Evolutionary conservation across 1,140 invertebrate species (phyloP).

Genomic region (Fopius arisanus): DNA sequence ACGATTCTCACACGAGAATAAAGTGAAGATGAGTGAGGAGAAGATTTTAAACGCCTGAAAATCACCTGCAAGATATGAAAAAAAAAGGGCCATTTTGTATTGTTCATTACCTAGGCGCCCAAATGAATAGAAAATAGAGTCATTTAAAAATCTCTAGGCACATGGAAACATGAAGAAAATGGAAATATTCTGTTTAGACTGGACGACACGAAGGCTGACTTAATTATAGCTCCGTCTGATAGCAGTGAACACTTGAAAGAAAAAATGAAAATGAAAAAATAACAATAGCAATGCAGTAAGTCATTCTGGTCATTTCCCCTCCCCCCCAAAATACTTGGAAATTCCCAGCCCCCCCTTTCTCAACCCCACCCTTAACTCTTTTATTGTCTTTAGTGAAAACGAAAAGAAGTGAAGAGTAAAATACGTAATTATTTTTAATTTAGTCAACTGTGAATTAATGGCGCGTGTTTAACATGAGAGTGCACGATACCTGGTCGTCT

Average conservation of each 20-base stretch:
- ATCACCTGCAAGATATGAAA: background rate
- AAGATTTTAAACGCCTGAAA: background rate
- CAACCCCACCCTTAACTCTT: slow-evolving; percentile 15
- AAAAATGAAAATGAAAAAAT: no score
- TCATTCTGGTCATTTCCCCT: slow-evolving; percentile 31
- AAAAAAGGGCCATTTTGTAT: slow-evolving; percentile 20
- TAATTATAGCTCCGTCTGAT: slow-evolving; percentile 35
- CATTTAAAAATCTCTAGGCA: slow-evolving; percentile 14
- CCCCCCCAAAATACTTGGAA: no score
- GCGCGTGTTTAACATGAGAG: slow-evolving; percentile 55
- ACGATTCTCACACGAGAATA: background rate
- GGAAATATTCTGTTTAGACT: slow-evolving; percentile 35
- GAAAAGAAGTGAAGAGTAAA: slow-evolving; percentile 24
- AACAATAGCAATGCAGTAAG: slow-evolving; percentile 28
- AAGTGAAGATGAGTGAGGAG: background rate
- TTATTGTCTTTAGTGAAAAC: slow-evolving; percentile 40
- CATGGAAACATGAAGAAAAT: slow-evolving; percentile 20
- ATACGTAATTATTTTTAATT: slow-evolving; percentile 48
- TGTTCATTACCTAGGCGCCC: slow-evolving; percentile 2
- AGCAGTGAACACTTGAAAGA: slow-evolving; percentile 30
- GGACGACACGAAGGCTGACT: slow-evolving; percentile 44
- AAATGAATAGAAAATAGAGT: slow-evolving; percentile 10
- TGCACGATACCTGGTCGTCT: slow-evolving; percentile 44
- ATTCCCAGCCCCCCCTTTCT: slow-evolving; percentile 16
- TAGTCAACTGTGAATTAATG: slow-evolving; percentile 27